These are phyloP conservation scores for Stichodactyla mertensii DNA, from an alignment of 64 coral and sea anemone species.

Conservation along the genomic window DNA sequence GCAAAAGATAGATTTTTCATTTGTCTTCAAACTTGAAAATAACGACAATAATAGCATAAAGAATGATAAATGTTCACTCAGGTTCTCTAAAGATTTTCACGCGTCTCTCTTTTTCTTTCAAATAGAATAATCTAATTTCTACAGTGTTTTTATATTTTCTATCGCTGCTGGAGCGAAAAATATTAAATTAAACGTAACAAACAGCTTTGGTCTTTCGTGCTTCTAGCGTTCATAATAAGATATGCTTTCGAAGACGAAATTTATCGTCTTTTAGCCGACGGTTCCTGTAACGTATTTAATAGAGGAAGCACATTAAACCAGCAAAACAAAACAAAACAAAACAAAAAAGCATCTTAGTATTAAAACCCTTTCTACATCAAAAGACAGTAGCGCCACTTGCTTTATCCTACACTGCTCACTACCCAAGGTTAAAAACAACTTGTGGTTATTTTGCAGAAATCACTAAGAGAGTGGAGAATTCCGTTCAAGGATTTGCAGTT, in stretches of 20 bases:
- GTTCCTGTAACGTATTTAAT: neutral
- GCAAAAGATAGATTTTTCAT: too few species aligned
- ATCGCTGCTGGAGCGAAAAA: neutral
- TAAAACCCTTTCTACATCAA: too few species aligned
- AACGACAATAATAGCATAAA: too few species aligned
- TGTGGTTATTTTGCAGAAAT: constrained; percentile 50
- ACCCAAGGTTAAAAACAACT: neutral
- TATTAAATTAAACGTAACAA: neutral
- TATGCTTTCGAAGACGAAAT: neutral
- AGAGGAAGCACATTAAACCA: neutral
- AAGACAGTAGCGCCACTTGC: neutral
- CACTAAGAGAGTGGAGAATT: constrained; percentile 83
- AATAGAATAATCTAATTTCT: neutral
- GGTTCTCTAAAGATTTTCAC: too few species aligned
- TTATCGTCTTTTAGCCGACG: neutral
- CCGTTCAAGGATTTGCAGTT: constrained; percentile 85
- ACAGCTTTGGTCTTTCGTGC: neutral
- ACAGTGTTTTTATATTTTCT: neutral
- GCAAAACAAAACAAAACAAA: too few species aligned
- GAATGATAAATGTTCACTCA: too few species aligned
- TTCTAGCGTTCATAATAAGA: neutral
- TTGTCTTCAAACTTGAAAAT: too few species aligned
- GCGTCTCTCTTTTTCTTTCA: neutral
- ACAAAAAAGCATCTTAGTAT: too few species aligned
- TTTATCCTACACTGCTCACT: neutral